Base-by-base conservation (phyloP, 2,888 invertebrate species). In the Caenorhabditis panamensis region DNA sequence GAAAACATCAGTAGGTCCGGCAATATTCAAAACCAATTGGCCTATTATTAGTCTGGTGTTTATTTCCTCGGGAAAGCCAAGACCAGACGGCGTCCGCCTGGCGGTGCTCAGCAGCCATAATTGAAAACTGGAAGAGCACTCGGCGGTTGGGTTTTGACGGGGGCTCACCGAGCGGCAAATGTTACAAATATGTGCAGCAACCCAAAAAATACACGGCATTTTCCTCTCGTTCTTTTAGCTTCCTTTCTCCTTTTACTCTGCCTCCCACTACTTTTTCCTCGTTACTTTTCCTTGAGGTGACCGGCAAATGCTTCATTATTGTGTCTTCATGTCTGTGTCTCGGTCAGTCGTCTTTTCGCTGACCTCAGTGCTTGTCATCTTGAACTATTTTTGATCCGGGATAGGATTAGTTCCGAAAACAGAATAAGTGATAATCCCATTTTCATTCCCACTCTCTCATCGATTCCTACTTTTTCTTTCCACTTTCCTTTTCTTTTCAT, bases 81-180 rank as follows among this genome's bases (percentile, higher is more conserved):
- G 47, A 20, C 36, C 11, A 13, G 41, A 41, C 41, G 41, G 9
- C 13, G 41, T 49, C 28, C 51, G 26, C 16, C n/a, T 22, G 37
- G 20, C 61, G 56, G 51, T 36, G 66, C 75, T 61, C 59, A 66
- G 66, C 59, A 31, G 61, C 75, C 66, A 66, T 75, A 75, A 75
- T 75, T 75, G 66, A 75, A 75, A 75, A 75, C 75, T 75, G 58
- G 61, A 75, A 66, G 66, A 75, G 75, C 75, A 59, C 59, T 66
- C 51, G 66, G 61, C 53, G 37, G 64, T 58, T 72, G 59, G 51
- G 69, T 49, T 61, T 71, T 47, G n/a, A 18, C 18, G 18, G 47
- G 47, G 59, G 66, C 73, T 73, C 64, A 61, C 75, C 54, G 61
- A 66, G 66, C 66, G 44, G 41, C 66, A 61, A 75, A 75, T 67